These are phyloP conservation scores for Telmatochromis sp. DNA, from an alignment of 2,113 vertebrate genomes.

Conservation along the genomic window DNA sequence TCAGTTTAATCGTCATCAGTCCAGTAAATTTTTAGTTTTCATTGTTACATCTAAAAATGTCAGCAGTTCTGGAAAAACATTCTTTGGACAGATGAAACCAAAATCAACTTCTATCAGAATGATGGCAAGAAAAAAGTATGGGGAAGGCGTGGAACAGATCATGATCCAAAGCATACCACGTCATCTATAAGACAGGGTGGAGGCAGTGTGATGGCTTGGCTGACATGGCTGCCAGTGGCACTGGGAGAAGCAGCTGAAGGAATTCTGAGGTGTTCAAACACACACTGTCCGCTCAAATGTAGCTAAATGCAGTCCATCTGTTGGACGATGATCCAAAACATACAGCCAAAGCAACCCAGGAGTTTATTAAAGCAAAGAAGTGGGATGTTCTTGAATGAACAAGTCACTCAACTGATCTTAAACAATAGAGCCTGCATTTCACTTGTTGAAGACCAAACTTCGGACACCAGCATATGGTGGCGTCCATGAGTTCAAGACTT, in stretches of 20 bases:
- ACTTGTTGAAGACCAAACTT: neutral
- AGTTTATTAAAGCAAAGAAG: neutral
- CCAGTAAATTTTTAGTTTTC: too few relatives aligned
- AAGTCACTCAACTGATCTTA: neutral
- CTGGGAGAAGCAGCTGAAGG: neutral
- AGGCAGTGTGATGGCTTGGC: neutral
- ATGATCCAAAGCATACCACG: neutral
- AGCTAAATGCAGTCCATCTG: neutral
- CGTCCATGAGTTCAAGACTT: neutral
- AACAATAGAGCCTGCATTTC: fast-evolving
- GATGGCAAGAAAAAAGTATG: neutral
- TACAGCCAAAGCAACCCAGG: neutral
- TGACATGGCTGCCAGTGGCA: neutral
- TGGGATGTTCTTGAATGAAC: neutral
- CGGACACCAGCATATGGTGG: neutral
- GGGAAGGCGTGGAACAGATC: fast-evolving
- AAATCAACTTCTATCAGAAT: neutral
- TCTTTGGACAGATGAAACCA: fast-evolving
- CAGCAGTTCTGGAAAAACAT: neutral
- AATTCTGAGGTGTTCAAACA: neutral
- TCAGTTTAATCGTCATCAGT: fast-evolving
- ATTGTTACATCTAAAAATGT: neutral
- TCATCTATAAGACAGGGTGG: neutral
- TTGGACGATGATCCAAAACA: neutral
- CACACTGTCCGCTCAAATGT: neutral